phyloP scores from a whole-genome alignment of 2,888 invertebrate species.

The Cryptocephalus primarius region DNA sequence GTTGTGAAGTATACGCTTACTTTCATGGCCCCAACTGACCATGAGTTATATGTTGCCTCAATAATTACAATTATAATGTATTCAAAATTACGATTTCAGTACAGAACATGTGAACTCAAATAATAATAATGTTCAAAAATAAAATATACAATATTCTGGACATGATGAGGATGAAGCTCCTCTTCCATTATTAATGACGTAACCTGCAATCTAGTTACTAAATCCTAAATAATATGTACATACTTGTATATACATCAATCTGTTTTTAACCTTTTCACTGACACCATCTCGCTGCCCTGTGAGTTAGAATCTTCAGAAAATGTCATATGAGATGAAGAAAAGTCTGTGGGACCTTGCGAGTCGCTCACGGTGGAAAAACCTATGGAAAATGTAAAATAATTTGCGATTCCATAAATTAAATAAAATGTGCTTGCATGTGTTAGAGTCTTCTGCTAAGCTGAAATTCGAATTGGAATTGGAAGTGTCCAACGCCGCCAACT shows the following conservation, averaged over 20 bases:
- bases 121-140: too few species aligned
- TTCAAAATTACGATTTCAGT: too few species aligned
- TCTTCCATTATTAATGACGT: too few species aligned
- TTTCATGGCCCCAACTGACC: too few species aligned
- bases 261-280: constrained; percentile 67
- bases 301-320: constrained; percentile 88
- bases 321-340: constrained; percentile 66
- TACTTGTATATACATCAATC: constrained; percentile 40
- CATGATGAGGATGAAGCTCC: too few species aligned
- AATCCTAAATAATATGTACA: not conserved
- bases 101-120: too few species aligned
- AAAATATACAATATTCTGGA: too few species aligned
- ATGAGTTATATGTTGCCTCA: too few species aligned
- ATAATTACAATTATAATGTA: too few species aligned
- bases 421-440: constrained; percentile 60
- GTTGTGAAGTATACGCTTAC: too few species aligned
- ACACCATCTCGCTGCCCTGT: constrained; percentile 68
- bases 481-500: constrained; percentile 53
- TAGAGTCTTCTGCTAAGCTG: constrained; percentile 80
- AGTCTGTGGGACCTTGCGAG: constrained; percentile 79
- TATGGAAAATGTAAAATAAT: constrained; percentile 30
- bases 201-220: too few species aligned
- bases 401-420: not conserved
- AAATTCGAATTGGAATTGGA: constrained; percentile 76
- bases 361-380: constrained; percentile 87